Percentiles rank a stretch among this genome's conserved stretches.
phyloP scores from a whole-genome alignment of 2,113 vertebrate genomes.

The Microcebus lehilahytsara region DNA sequence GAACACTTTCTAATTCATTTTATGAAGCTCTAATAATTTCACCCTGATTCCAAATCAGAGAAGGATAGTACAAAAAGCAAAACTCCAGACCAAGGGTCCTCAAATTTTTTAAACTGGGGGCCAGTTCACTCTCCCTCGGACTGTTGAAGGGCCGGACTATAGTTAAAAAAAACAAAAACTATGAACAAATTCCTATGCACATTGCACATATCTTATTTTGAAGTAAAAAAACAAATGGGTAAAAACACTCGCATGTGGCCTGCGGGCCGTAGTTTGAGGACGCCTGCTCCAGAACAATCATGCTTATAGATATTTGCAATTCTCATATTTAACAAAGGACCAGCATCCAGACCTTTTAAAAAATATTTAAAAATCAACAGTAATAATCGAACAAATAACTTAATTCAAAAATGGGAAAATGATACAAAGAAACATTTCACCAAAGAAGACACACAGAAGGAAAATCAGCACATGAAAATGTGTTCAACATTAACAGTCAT shows the following conservation, averaged over 20 bases:
- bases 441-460: not conserved
- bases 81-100: not conserved
- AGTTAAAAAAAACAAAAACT: too few species aligned
- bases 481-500: not conserved
- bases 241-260: too few species aligned
- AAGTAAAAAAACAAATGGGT: too few species aligned
- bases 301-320: not conserved
- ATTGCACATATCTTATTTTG: too few species aligned
- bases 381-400: not conserved
- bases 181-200: too few species aligned
- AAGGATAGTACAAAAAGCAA: not conserved
- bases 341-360: not conserved
- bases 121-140: too few species aligned
- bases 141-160: too few species aligned
- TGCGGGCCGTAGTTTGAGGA: too few species aligned
- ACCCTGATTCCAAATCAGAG: not conserved
- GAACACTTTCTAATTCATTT: not conserved
- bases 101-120: too few species aligned
- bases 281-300: too few species aligned
- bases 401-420: not conserved
- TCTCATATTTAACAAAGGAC: not conserved
- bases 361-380: not conserved
- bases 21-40: not conserved
- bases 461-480: not conserved
- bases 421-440: not conserved